Evolutionary conservation across 2,888 invertebrate species (phyloP), one percentile per base, ranked within the genome.

Genomic region (Drosophila parthenogenetica): DNA sequence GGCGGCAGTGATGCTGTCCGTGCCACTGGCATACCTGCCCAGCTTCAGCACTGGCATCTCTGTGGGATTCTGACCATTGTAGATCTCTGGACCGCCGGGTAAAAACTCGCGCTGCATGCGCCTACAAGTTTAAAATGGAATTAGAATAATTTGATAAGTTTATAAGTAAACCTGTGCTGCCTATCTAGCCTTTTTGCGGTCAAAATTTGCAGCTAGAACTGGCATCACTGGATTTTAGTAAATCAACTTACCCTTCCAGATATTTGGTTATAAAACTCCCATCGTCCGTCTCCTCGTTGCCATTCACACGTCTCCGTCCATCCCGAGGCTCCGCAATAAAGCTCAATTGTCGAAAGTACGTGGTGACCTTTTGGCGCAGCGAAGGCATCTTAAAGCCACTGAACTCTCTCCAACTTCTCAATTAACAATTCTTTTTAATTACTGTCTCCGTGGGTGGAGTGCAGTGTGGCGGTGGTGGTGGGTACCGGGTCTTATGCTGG

Each of bases 231-330:
- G 2, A 8, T 2, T 8, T 2, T 29, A 29, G 29, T 29, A 8
- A 29, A 0, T 1, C 8, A 13, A 35, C 92, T 93, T 93, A 95
- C 95, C 95, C 95, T 91, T 94, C 94, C 58, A 95, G 92, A 89
- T 95, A 95, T 91, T 95, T 94, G 43, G 94, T 95, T 72, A 95
- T 94, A 89, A 95, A 95, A 86, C 94, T 94, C 69, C 94, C 94
- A 84, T 94, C 93, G 79, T 94, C 93, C 69, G 93, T 93, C 69
- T 93, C 93, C 71, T 93, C 93, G 60, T 93, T 93, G 45, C 66
- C 81, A 39, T 69, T 68, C 22, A 66, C 69, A 29, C 87, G 74
- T n/a, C 85, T 93, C 0, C 89, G 75, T n/a, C 73, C 93, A 91
- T 93, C 94, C 87, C 92, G 93, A 50, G 94, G 93, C 86, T 94